Evolutionary conservation across 2,113 vertebrate species (phyloP).

Genomic region (Uria aalge): DNA sequence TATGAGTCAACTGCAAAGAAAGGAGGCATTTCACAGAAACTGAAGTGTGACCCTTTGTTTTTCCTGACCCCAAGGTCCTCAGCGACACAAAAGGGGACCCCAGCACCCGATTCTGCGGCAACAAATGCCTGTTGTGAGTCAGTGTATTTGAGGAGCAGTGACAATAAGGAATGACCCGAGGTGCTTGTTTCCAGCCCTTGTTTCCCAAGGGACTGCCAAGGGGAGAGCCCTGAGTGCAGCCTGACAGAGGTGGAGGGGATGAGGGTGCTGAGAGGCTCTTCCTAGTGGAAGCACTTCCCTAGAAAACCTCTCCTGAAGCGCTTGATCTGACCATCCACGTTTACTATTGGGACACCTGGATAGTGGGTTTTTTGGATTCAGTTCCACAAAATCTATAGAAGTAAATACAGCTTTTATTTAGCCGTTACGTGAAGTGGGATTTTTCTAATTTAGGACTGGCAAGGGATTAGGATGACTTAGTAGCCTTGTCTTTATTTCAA

Average conservation of each 20-base stretch:
- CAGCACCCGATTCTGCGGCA: neutral
- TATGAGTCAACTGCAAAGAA: slow-evolving; percentile 45
- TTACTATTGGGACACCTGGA: neutral
- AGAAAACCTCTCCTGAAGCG: neutral
- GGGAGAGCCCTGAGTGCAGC: neutral
- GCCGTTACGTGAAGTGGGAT: accelerated
- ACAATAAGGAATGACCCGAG: slow-evolving; percentile 24
- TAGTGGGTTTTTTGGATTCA: neutral
- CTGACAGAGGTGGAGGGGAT: neutral
- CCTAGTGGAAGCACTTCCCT: neutral
- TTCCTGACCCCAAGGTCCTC: slow-evolving; percentile 31
- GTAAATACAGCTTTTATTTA: neutral
- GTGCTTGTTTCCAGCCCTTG: neutral
- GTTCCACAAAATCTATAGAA: neutral
- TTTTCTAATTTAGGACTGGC: neutral
- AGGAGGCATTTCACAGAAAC: slow-evolving; percentile 41
- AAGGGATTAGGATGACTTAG: neutral
- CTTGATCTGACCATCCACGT: neutral
- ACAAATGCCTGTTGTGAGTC: slow-evolving; percentile 29
- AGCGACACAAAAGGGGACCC: slow-evolving; percentile 6
- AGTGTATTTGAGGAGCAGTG: slow-evolving; percentile 25
- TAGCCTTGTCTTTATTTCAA: neutral
- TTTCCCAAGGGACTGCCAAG: neutral
- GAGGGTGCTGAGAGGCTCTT: neutral
- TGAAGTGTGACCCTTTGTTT: slow-evolving; percentile 62